Evolutionary conservation across 1,140 invertebrate species (phyloP), one percentile per base, ranked within the genome.

Genomic region (Neodiprion pinetum): DNA sequence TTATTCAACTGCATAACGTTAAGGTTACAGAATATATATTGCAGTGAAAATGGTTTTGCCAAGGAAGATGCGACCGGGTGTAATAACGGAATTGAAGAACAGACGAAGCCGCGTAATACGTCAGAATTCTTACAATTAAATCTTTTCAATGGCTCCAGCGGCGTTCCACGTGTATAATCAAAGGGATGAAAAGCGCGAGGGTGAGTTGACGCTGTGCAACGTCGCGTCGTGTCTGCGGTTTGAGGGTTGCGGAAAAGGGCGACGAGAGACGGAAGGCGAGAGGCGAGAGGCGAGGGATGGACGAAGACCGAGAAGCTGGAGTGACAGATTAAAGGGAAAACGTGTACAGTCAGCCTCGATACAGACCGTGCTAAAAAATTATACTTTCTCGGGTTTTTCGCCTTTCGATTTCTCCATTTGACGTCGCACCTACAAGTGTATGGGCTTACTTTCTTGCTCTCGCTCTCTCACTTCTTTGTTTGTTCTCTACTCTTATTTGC

Each of bases 51-150:
- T 3, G 53, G 53, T 61, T 61, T 61, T 4, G 11, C n/a, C 53
- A 40, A 40, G 53, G 0, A 61, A 17, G 53, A 9, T 61, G 53
- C 9, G 11, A 17, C 53, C 5, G 53, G 11, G 53, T 61, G 53
- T 61, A 61, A 9, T 61, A 61, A 61, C 11, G 11, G 53, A 17
- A 61, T 61, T 61, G n/a, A 61, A 61, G 53, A 61, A 61, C 53
- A 61, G 53, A 61, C 53, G 53, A 61, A 8, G 53, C 53, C 53
- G 53, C 53, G 53, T 14, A 14, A 61, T 61, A 61, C 53, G 53
- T 61, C 11, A 61, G 53, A 61, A 61, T 61, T 61, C 53, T 61
- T 61, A 61, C 53, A 61, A 61, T 61, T 61, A 61, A 61, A 61
- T 61, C 53, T 61, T 61, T 61, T 61, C 9, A 61, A 61, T 61